These are phyloP conservation scores for Dasyurus viverrinus DNA, from an alignment of 2,113 vertebrate genomes.

Conservation along the genomic window DNA sequence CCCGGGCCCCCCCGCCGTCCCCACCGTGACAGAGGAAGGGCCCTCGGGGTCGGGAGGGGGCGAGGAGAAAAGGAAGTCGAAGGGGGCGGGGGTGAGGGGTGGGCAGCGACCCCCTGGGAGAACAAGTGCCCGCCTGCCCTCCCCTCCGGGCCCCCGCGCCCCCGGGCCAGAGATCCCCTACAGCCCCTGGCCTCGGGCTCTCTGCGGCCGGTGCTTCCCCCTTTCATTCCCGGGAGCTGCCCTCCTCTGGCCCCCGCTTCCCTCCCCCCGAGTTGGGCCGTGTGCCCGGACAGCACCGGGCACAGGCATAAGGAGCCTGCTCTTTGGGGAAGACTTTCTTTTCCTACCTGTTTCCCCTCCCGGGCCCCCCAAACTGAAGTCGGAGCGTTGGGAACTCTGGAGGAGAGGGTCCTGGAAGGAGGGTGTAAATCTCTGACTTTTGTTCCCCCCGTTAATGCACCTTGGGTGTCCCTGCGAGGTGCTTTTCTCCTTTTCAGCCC, in stretches of 20 bases:
- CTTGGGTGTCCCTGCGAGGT: background rate
- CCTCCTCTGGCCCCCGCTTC: background rate
- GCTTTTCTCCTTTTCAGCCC: background rate
- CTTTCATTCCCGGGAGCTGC: background rate
- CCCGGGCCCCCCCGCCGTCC: background rate
- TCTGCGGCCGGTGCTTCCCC: background rate
- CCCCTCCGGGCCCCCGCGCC: background rate
- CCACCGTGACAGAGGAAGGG: background rate
- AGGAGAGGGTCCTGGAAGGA: background rate
- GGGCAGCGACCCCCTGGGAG: background rate
- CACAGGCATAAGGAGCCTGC: background rate
- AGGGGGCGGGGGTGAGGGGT: too few species aligned
- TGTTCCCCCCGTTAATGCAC: background rate
- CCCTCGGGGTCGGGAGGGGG: background rate
- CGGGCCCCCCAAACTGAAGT: background rate
- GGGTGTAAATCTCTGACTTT: background rate
- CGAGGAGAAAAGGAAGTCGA: background rate
- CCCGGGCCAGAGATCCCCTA: background rate
- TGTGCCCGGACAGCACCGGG: too few species aligned
- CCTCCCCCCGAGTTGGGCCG: slow-evolving; percentile 42
- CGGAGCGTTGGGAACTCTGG: background rate
- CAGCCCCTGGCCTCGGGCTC: too few species aligned
- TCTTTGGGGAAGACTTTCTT: background rate
- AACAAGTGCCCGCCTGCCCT: slow-evolving; percentile 17
- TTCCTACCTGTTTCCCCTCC: background rate